Conservation (phyloP, 2,113 vertebrate species). For the Dromaius novaehollandiae region DNA sequence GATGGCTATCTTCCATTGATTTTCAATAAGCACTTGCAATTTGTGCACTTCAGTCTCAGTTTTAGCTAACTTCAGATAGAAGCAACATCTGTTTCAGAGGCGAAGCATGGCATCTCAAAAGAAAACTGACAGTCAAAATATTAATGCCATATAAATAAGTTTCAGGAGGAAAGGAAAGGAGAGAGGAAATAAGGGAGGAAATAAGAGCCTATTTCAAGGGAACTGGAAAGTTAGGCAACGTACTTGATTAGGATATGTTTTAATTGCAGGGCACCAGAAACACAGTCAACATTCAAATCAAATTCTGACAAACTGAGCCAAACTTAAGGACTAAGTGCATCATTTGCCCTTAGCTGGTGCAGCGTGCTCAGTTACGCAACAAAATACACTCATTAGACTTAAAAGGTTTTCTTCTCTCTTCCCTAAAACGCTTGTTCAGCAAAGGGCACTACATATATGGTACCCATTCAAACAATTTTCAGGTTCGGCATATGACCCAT, state of each 20-base stretch:
- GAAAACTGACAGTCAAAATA: not conserved
- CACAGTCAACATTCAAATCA: not conserved
- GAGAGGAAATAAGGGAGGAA: not conserved
- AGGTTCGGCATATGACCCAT: not conserved
- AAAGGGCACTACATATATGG: not conserved
- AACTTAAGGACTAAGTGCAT: not conserved
- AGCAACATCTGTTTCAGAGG: not conserved
- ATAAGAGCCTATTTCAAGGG: not conserved
- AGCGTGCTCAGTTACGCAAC: not conserved
- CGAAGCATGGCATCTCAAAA: not conserved
- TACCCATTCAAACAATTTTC: not conserved
- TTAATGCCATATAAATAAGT: not conserved
- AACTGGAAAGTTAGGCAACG: not conserved
- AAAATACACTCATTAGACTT: not conserved
- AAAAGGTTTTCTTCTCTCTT: not conserved
- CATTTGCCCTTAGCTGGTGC: not conserved
- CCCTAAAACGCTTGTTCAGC: not conserved
- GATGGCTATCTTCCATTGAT: constrained; percentile 2
- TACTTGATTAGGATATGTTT: not conserved
- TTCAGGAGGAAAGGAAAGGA: not conserved
- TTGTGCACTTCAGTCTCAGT: not conserved
- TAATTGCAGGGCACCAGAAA: not conserved
- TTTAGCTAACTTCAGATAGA: constrained; percentile 7
- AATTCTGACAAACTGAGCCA: not conserved
- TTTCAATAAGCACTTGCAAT: constrained; percentile 30